phyloP scores from a whole-genome alignment of 2,113 vertebrate species.

The Anoplopoma fimbria region DNA sequence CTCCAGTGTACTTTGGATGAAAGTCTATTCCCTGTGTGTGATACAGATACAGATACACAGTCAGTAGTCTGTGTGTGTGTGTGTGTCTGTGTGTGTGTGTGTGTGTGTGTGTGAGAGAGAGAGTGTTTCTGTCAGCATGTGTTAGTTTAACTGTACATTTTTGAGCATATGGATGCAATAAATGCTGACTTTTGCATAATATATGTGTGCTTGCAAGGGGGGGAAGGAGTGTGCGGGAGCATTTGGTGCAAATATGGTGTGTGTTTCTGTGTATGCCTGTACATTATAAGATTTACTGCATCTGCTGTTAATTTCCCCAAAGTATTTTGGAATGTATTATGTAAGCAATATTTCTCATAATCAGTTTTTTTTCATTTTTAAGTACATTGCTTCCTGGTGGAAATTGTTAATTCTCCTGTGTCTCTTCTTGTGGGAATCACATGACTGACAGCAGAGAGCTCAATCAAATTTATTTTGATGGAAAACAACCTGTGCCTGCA shows the following conservation, averaged over 20 bases:
- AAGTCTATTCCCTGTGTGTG: slow-evolving; percentile 90
- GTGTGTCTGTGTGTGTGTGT: neutral
- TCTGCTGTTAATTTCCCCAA: neutral
- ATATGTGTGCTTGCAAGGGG: too few species aligned
- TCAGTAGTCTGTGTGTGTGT: slow-evolving; percentile 14
- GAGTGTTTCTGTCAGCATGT: neutral
- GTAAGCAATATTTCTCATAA: neutral
- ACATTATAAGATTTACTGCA: neutral
- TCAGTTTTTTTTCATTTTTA: neutral
- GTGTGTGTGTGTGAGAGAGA: neutral
- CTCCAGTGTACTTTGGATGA: slow-evolving; percentile 97
- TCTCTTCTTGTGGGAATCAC: neutral
- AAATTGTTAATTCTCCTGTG: neutral
- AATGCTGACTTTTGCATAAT: slow-evolving; percentile 11
- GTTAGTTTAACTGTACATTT: neutral
- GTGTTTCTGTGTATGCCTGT: neutral
- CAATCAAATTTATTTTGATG: neutral
- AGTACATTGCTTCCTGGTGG: neutral
- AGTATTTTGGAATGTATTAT: neutral
- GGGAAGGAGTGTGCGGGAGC: neutral
- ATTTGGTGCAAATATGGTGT: neutral
- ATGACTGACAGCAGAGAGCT: slow-evolving; percentile 4
- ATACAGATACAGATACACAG: neutral
- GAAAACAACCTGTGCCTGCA: neutral
- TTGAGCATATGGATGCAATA: neutral